These are phyloP conservation scores for Synanthedon vespiformis DNA, from an alignment of 2,888 invertebrate genomes.

Conservation along the genomic window DNA sequence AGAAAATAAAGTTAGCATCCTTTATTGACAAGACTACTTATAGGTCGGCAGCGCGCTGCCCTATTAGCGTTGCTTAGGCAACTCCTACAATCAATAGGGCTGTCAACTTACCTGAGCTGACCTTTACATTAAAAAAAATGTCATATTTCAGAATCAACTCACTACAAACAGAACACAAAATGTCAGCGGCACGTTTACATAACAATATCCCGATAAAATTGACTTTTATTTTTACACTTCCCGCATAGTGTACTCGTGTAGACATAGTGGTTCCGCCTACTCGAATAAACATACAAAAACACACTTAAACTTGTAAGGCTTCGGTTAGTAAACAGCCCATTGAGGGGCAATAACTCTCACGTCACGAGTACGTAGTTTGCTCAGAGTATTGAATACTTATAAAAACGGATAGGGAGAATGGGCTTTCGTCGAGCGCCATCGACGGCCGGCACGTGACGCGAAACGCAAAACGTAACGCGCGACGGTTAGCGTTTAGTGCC, in stretches of 20 bases:
- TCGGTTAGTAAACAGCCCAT: conserved; percentile 15
- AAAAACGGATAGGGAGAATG: conserved; percentile 35
- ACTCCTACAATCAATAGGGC: too few relatives aligned
- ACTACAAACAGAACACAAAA: too few relatives aligned
- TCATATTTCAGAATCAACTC: too few relatives aligned
- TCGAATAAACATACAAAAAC: background rate
- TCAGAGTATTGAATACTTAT: conserved; percentile 45
- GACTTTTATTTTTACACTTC: background rate
- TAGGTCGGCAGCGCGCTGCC: too few relatives aligned
- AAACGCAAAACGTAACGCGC: conserved; percentile 22
- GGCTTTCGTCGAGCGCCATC: conserved; percentile 36
- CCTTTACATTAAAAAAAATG: too few relatives aligned
- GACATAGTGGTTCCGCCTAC: background rate
- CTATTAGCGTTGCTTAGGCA: too few relatives aligned
- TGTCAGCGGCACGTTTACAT: too few relatives aligned
- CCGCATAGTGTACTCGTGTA: background rate
- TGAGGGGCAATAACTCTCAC: conserved; percentile 18
- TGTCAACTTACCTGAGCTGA: too few relatives aligned
- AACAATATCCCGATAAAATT: background rate
- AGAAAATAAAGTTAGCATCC: too few relatives aligned
- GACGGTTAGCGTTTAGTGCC: background rate
- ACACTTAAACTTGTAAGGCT: background rate
- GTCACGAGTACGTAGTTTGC: conserved; percentile 19
- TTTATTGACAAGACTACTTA: too few relatives aligned
- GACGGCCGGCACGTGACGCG: conserved; percentile 36